Evolutionary conservation across 2,888 invertebrate species (phyloP), one percentile per base, ranked within the genome.

Genomic region (Hyles lineata): DNA sequence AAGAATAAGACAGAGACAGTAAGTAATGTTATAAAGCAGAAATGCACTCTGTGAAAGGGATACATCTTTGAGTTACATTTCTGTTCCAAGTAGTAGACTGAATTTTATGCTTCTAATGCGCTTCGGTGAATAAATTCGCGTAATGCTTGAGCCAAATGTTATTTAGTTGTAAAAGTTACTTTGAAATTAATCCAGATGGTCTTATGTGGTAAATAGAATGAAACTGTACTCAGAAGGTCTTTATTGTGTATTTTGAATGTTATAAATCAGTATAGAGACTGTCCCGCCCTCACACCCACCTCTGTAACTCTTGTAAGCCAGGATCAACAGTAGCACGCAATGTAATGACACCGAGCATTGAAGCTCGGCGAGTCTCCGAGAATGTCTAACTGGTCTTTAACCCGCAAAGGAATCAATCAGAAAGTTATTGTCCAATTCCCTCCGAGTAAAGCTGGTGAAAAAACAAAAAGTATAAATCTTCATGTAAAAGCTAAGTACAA

Each of bases 1-100:
- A 60, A 60, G 60, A 60, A 25, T 25, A 60, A 17, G 60, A 60
- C 60, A 5, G 25, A 60, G 25, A 2, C 23, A 25, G 23, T 6
- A 60, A 60, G 60, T 60, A 60, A 60, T 25, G 60, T 60, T 60
- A 60, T 60, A 25, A 17, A 60, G 60, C 4, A 23, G 25, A 60
- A 60, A 60, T 60, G 60, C 60, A 25, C 15, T 60, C 25, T 60
- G 7, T 59, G 17, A 60, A 25, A 60, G 60, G 60, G 60, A 60
- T 60, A 60, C 60, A 17, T 55, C 19, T 55, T 55, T 25, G 15
- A 60, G 60, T 60, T 60, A 60, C 25, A 25, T 60, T 60, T 60
- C 55, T 60, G 25, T 23, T 60, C 17, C 25, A 60, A 60, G 60
- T 17, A 25, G 60, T 60, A 60, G 29, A 60, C 25, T 60, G 15